Evolutionary conservation across 2,113 vertebrate species (phyloP).

Genomic region (Anser cygnoides): DNA sequence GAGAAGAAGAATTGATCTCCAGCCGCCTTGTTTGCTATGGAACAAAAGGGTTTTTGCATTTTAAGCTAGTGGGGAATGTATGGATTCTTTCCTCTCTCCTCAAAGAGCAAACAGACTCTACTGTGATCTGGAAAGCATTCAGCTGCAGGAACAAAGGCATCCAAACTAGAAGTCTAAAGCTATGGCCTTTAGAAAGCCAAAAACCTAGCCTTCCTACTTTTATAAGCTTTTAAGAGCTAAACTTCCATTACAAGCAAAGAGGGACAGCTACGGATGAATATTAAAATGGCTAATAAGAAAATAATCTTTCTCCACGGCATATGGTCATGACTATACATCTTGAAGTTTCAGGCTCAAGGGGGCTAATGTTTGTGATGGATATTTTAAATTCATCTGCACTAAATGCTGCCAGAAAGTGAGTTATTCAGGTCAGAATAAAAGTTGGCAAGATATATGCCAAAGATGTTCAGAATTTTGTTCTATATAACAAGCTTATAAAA

Average conservation of each 20-base stretch:
- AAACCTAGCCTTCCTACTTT: neutral
- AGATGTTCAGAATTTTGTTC: constrained; percentile 73
- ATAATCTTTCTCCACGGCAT: constrained; percentile 39
- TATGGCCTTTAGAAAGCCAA: neutral
- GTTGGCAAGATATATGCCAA: constrained; percentile 71
- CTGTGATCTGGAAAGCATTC: constrained; percentile 52
- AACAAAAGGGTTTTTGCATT: constrained; percentile 47
- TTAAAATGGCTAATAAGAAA: constrained; percentile 33
- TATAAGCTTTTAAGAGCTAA: neutral
- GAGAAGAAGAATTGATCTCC: constrained; percentile 59
- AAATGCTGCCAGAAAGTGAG: constrained; percentile 66
- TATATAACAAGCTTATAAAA: constrained; percentile 69
- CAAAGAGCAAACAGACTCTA: constrained; percentile 56
- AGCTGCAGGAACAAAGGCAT: constrained; percentile 60
- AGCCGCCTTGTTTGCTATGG: constrained; percentile 45
- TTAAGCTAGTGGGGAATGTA: constrained; percentile 46
- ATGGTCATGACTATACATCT: constrained; percentile 75
- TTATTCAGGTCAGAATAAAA: constrained; percentile 72
- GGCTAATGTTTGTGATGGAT: constrained; percentile 71
- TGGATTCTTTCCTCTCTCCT: constrained; percentile 49
- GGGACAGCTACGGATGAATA: neutral
- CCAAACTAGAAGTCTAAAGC: constrained; percentile 19
- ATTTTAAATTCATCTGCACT: constrained; percentile 73
- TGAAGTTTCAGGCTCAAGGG: constrained; percentile 71
- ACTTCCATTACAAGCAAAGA: neutral